Evolutionary conservation across 2,113 vertebrate genomes (phyloP).

Genomic region (Microtus richardsoni): DNA sequence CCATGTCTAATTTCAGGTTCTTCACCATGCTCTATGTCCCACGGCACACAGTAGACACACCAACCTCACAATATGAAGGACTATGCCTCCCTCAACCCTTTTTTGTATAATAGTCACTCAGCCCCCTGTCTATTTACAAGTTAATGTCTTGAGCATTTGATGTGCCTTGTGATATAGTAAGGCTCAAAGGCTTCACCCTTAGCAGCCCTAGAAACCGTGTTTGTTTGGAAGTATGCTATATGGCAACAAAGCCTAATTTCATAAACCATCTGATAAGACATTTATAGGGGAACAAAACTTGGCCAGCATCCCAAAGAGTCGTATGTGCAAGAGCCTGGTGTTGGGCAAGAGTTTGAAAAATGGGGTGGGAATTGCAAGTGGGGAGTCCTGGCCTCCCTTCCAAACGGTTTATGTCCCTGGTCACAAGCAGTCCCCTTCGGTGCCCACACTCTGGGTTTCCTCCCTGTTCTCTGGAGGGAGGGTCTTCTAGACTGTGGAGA

Average conservation of each 20-base stretch:
- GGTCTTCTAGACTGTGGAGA: not conserved
- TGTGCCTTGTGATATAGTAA: not conserved
- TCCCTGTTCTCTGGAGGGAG: not conserved
- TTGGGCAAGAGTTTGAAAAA: conserved; percentile 50
- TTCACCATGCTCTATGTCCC: fast-evolving
- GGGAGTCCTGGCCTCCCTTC: not conserved
- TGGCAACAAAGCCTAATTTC: conserved; percentile 53
- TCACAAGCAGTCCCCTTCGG: not conserved
- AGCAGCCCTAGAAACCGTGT: conserved; percentile 26
- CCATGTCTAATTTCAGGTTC: not conserved
- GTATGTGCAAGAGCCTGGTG: not conserved
- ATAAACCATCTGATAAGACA: conserved; percentile 66
- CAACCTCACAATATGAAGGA: not conserved
- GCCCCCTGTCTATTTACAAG: not conserved
- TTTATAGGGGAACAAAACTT: conserved; percentile 9
- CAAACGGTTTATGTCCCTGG: not conserved
- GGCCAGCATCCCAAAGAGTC: conserved; percentile 14
- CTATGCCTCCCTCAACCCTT: not conserved
- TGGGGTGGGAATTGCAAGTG: not conserved
- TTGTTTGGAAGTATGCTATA: conserved; percentile 52
- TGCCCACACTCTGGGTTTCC: not conserved
- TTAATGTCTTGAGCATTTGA: not conserved
- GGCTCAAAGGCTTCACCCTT: not conserved
- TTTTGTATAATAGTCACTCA: not conserved
- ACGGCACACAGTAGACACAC: not conserved